Percentiles rank a stretch among this genome's conserved stretches.
Evolutionary conservation across 2,797 vertebrate genomes (phyloP).

Genomic region (Enteromius mattozi): DNA sequence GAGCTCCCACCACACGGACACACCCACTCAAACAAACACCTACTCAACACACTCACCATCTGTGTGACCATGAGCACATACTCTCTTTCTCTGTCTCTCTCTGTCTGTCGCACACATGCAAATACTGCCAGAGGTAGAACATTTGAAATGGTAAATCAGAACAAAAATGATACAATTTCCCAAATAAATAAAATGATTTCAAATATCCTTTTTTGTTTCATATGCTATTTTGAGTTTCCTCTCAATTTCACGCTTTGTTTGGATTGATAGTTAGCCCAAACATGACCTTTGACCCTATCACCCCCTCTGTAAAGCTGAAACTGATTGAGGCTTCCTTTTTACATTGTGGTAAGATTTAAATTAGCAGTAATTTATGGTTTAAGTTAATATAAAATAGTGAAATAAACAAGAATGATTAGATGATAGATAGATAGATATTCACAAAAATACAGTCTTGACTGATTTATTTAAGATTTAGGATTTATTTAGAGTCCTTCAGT

Average conservation of each 20-base stretch:
- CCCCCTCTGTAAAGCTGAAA: neutral
- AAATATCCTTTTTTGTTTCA: neutral
- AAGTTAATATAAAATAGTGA: no score
- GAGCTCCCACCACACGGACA: conserved; percentile 26
- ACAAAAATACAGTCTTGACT: neutral
- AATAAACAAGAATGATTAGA: neutral
- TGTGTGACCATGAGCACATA: conserved; percentile 21
- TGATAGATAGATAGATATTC: neutral
- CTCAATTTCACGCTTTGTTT: neutral
- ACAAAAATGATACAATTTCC: neutral
- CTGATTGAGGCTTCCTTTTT: neutral
- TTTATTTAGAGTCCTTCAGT: neutral
- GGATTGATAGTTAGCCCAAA: neutral
- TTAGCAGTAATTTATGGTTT: no score
- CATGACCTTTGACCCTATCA: conserved; percentile 5
- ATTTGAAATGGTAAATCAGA: neutral
- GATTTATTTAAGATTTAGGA: neutral
- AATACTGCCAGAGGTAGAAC: neutral
- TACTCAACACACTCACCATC: conserved; percentile 43
- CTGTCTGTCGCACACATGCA: neutral
- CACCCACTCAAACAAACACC: conserved; percentile 48
- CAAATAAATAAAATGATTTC: neutral
- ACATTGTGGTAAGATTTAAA: neutral
- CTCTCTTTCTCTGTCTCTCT: neutral
- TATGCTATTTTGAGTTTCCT: neutral